A percentile compares a stretch with the other conserved stretches of the same genome.
phyloP scores from a whole-genome alignment of 2,888 invertebrate species.

The Argyresthia goedartella region DNA sequence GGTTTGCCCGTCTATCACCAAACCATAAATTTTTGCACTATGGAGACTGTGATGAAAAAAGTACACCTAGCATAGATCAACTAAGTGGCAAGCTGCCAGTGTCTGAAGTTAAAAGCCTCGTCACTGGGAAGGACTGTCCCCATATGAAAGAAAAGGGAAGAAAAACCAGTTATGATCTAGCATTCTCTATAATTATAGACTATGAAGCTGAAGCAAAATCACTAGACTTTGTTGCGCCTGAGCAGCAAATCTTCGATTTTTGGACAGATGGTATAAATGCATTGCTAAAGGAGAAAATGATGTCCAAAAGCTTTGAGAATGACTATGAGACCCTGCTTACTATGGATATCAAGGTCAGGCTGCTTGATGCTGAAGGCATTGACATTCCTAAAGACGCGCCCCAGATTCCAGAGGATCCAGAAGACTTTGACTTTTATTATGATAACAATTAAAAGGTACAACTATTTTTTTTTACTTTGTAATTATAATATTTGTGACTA shows the following conservation, averaged over 20 bases:
- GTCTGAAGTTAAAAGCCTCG: slow-evolving; percentile 87
- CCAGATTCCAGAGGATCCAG: slow-evolving; percentile 90
- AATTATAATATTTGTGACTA: background rate
- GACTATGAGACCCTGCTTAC: slow-evolving; percentile 93
- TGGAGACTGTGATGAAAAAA: slow-evolving; percentile 96
- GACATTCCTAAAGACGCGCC: slow-evolving; percentile 95
- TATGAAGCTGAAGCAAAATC: slow-evolving; percentile 82
- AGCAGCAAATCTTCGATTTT: slow-evolving; percentile 88
- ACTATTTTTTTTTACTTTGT: background rate
- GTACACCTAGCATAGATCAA: slow-evolving; percentile 88
- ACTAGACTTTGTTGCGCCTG: slow-evolving; percentile 93
- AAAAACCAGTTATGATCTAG: slow-evolving; percentile 85
- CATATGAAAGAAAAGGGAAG: slow-evolving; percentile 91
- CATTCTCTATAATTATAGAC: slow-evolving; percentile 88
- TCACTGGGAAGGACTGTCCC: slow-evolving; percentile 93
- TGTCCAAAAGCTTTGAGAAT: slow-evolving; percentile 87
- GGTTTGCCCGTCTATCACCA: slow-evolving; percentile 94
- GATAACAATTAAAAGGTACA: slow-evolving; percentile 70
- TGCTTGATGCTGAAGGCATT: slow-evolving; percentile 95
- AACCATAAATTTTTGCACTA: slow-evolving; percentile 97
- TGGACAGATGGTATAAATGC: slow-evolving; percentile 98
- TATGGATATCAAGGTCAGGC: slow-evolving; percentile 95
- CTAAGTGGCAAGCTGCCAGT: slow-evolving; percentile 89
- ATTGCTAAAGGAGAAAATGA: slow-evolving; percentile 88
- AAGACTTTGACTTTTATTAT: slow-evolving; percentile 91